Percentiles rank a stretch among this genome's conserved stretches.
Conservation (phyloP, 2,888 invertebrate species). For the Zonitis immaculata region DNA sequence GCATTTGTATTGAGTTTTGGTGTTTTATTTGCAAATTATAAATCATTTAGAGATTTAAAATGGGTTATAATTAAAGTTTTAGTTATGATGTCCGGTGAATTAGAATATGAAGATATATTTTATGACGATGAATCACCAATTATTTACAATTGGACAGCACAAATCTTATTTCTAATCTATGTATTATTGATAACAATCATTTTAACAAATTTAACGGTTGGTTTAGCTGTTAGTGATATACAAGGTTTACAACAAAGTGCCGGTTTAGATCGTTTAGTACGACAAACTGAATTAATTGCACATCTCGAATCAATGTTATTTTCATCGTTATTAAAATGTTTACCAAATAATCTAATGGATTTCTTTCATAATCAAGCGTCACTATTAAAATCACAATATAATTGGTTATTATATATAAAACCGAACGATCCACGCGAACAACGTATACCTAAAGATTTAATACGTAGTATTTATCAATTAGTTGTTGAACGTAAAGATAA, state of each 20-base stretch:
- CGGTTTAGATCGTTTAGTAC: slow-evolving; percentile 71
- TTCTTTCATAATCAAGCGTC: slow-evolving; percentile 69
- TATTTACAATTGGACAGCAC: slow-evolving; percentile 63
- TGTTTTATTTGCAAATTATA: slow-evolving; percentile 74
- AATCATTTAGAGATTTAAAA: slow-evolving; percentile 62
- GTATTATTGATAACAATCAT: slow-evolving; percentile 77
- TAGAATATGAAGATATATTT: slow-evolving; percentile 81
- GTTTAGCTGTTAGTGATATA: slow-evolving; percentile 81
- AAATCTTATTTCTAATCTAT: slow-evolving; percentile 70
- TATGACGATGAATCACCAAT: slow-evolving; percentile 52
- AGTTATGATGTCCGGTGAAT: slow-evolving; percentile 85
- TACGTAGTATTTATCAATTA: slow-evolving; percentile 67
- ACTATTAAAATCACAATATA: slow-evolving; percentile 68
- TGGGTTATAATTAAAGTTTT: slow-evolving; percentile 69
- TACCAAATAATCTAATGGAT: slow-evolving; percentile 56
- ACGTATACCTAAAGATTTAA: slow-evolving; percentile 71
- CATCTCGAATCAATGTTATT: slow-evolving; percentile 80
- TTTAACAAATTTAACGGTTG: slow-evolving; percentile 76
- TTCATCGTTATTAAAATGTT: slow-evolving; percentile 65
- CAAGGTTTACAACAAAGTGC: slow-evolving; percentile 76
- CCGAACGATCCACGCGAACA: slow-evolving; percentile 81
- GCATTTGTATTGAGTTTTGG: slow-evolving; percentile 78
- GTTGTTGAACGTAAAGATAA: slow-evolving; percentile 65
- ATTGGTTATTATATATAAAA: slow-evolving; percentile 67
- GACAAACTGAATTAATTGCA: slow-evolving; percentile 77